These are phyloP conservation scores for Dolichotis patagonum DNA, from an alignment of 2,113 vertebrate species.

Conservation along the genomic window DNA sequence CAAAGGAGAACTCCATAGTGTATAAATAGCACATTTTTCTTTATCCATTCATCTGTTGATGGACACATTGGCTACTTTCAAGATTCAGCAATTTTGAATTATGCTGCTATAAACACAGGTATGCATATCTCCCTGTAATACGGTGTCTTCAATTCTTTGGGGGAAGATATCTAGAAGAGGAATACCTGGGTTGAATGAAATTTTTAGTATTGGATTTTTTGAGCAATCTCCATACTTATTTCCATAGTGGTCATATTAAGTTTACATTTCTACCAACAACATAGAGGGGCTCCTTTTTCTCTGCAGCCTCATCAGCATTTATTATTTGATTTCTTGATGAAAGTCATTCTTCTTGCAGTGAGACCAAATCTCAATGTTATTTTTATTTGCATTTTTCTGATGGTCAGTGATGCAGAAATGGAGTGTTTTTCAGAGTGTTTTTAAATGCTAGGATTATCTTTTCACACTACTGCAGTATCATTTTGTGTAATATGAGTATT, in stretches of 20 bases:
- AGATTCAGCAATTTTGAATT: neutral
- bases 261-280: neutral
- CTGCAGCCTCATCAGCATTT: neutral
- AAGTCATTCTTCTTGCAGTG: neutral
- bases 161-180: neutral
- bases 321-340: neutral
- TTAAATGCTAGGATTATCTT: neutral
- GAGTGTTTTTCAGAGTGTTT: neutral
- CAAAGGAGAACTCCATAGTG: neutral
- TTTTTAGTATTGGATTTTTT: neutral
- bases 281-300: neutral
- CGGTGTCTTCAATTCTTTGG: neutral
- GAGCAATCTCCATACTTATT: neutral
- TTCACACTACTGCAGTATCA: slow-evolving; percentile 6
- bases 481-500: neutral
- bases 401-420: neutral
- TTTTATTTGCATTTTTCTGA: neutral
- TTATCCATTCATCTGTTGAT: neutral
- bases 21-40: neutral
- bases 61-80: neutral
- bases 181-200: neutral
- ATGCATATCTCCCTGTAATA: neutral
- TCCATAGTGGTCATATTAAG: neutral
- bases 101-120: neutral
- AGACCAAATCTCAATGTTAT: neutral